phyloP scores from a whole-genome alignment of 2,888 invertebrate genomes.

The Hybos culiciformis region DNA sequence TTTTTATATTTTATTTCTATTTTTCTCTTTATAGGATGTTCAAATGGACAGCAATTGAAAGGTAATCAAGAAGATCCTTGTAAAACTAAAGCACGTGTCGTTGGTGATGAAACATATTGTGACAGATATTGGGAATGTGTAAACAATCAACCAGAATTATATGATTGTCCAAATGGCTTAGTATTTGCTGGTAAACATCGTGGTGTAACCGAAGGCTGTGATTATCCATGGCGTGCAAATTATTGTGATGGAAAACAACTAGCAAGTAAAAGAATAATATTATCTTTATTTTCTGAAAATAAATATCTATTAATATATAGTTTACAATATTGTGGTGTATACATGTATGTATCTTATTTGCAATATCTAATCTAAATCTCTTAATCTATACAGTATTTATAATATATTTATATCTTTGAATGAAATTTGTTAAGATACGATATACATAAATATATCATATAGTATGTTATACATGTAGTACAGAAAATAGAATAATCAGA shows the following conservation, averaged over 20 bases:
- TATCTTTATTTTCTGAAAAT: no score
- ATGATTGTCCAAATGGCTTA: slow-evolving; percentile 81
- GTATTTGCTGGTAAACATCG: slow-evolving; percentile 80
- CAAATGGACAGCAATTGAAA: slow-evolving; percentile 21
- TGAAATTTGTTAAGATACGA: no score
- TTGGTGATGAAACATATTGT: slow-evolving; percentile 68
- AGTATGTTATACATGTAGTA: no score
- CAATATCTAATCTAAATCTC: no score
- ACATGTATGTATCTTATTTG: no score
- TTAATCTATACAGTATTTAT: no score
- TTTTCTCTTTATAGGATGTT: slow-evolving; percentile 6
- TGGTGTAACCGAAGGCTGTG: slow-evolving; percentile 79
- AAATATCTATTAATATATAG: no score
- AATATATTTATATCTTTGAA: no score
- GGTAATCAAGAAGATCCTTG: slow-evolving; percentile 58
- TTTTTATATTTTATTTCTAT: no score
- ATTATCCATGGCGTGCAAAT: slow-evolving; percentile 79
- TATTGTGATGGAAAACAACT: slow-evolving; percentile 74
- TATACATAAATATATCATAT: no score
- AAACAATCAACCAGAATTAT: slow-evolving; percentile 64
- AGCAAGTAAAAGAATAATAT: slow-evolving; percentile 42
- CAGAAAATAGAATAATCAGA: no score
- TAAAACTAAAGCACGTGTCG: slow-evolving; percentile 61
- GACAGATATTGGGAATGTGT: slow-evolving; percentile 73
- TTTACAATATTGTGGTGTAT: no score